These are phyloP conservation scores for Zaprionus gabonicus DNA, from an alignment of 1,140 invertebrate species.

Conservation along the genomic window DNA sequence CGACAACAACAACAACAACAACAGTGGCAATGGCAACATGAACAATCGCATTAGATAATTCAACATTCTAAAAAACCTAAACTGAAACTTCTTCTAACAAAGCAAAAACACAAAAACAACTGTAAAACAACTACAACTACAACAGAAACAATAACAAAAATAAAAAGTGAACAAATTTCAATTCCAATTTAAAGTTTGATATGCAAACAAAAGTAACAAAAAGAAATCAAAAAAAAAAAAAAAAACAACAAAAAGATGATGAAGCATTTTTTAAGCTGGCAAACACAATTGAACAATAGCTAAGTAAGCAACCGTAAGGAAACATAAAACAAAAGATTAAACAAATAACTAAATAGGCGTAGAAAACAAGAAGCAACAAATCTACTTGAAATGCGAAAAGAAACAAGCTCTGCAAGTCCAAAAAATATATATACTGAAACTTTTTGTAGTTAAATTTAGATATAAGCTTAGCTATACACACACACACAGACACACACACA, in stretches of 20 bases:
- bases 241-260: conserved; percentile 30
- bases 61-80: conserved; percentile 30
- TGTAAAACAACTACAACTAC: conserved; percentile 36
- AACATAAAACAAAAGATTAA: conserved; percentile 7
- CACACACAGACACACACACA: conserved; percentile 34
- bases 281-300: conserved; percentile 48
- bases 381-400: not conserved
- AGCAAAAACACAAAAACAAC: conserved; percentile 37
- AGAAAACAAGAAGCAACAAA: conserved; percentile 15
- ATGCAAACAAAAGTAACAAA: conserved; percentile 15
- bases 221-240: conserved; percentile 20
- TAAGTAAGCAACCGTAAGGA: conserved; percentile 31
- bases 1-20: conserved; percentile 66
- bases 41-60: conserved; percentile 75
- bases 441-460: conserved; percentile 79
- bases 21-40: conserved; percentile 47
- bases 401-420: conserved; percentile 66
- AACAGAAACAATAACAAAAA: conserved; percentile 31
- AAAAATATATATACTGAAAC: conserved; percentile 71
- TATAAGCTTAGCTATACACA: conserved; percentile 65
- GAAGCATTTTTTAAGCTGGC: conserved; percentile 47
- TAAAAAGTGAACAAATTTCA: conserved; percentile 43
- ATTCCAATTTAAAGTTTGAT: conserved; percentile 68
- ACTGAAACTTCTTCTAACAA: conserved; percentile 50
- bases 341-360: conserved; percentile 20